Base-by-base conservation (phyloP, 2,797 vertebrate genomes). In the Halcyon chelicuti region DNA sequence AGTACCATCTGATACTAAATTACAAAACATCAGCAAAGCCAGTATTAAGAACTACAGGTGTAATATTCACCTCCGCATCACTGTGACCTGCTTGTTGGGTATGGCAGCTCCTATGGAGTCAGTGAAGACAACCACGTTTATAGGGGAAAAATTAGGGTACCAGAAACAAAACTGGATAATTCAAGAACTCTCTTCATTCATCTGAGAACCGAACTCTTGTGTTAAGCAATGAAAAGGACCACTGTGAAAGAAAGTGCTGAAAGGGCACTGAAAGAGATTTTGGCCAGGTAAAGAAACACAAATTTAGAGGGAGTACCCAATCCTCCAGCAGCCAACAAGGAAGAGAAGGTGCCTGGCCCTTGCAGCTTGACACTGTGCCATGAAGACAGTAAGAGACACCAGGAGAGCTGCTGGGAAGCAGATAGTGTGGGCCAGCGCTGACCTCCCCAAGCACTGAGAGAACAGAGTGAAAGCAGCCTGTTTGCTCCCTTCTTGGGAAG, bases 81-180 rank as follows among this genome's bases (percentile, higher is more conserved):
- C 28, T 1, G 5, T 7, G 14, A 80, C 7, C 0, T 0, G 12
- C 35, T 52, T 68, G 7, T 10, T 73, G 74, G 58, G 37, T 54
- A 35, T 6, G 29, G n/a, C 2, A 4, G n/a, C 23, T 81, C 40
- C 22, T n/a, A 1, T 3, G 14, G 26, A 58, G 63, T 19, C 51
- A 66, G 16, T 19, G 19, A 78, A 40, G 42, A 49, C 31, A 72
- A n/a, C 9, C n/a, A 35, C 4, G 7, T 35, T 61, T 57, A 67
- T 1, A 80, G 35, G 13, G 6, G 10, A 4, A 75, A 84, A 84
- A 42, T 7, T 10, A 65, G n/a, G 33, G 57, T 37, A 21, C 2
- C 0, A 2, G 46, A 13, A 90, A 81, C 42, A 72, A 81, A 61
- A 51, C 16, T 20, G 14, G 33, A 40, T 46, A 54, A 73, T 72